A percentile compares a stretch with the other conserved stretches of the same genome.
phyloP scores from a whole-genome alignment of 2,888 invertebrate genomes.

The Pyrgus malvae region DNA sequence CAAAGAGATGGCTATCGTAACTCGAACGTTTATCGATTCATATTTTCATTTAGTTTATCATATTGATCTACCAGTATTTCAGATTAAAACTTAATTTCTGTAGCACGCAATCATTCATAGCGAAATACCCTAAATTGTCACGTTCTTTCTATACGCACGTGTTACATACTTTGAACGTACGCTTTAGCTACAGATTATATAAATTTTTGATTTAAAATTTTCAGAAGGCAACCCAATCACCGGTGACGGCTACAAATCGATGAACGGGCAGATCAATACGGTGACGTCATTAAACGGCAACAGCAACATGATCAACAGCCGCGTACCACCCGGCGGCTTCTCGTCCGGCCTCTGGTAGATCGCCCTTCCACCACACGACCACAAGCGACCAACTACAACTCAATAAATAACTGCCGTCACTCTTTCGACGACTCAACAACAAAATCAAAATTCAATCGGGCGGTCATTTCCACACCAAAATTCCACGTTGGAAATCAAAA shows the following conservation, averaged over 20 bases:
- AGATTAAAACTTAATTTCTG: constrained; percentile 4
- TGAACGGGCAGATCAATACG: constrained; percentile 81
- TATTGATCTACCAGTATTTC: background rate
- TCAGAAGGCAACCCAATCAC: constrained; percentile 83
- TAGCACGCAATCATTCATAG: constrained; percentile 1
- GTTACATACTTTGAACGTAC: background rate
- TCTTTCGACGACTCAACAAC: constrained; percentile 26
- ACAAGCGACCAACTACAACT: constrained; percentile 42
- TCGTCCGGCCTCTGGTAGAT: constrained; percentile 87
- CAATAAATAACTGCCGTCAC: constrained; percentile 44
- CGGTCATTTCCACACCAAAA: constrained; percentile 10
- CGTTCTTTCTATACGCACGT: constrained; percentile 1
- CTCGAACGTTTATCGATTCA: background rate
- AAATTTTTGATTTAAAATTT: constrained; percentile 40
- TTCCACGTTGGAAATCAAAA: constrained; percentile 26
- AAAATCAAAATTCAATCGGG: background rate
- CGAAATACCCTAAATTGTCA: constrained; percentile 2
- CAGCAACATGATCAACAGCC: constrained; percentile 73
- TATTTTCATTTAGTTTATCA: background rate
- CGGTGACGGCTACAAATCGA: constrained; percentile 81
- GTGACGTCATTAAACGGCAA: constrained; percentile 71
- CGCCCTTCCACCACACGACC: constrained; percentile 37
- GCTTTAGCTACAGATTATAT: background rate
- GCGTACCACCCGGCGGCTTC: constrained; percentile 86
- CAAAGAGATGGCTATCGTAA: background rate